phyloP scores from a whole-genome alignment of 2,888 invertebrate species.

The Agrochola litura region DNA sequence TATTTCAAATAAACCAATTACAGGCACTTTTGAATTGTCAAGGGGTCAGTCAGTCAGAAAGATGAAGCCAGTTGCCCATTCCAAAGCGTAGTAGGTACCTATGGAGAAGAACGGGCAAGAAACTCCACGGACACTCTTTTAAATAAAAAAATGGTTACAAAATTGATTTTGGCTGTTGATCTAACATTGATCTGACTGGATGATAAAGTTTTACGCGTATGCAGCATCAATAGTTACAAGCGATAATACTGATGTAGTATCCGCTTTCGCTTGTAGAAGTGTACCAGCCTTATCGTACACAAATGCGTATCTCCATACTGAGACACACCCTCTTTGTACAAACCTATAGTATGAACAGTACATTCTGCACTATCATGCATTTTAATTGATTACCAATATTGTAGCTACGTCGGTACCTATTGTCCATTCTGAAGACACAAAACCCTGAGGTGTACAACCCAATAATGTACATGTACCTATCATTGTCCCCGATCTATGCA shows the following conservation, averaged over 20 bases:
- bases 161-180: too few relatives aligned
- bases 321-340: conserved; percentile 65
- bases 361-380: conserved; percentile 53
- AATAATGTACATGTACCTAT: conserved; percentile 59
- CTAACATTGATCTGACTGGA: not conserved
- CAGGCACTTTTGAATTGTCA: too few relatives aligned
- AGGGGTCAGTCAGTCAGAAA: too few relatives aligned
- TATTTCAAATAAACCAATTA: too few relatives aligned
- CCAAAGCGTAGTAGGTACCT: too few relatives aligned
- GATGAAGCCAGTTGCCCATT: too few relatives aligned
- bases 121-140: too few relatives aligned
- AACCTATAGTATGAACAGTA: conserved; percentile 17
- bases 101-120: too few relatives aligned
- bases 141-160: too few relatives aligned
- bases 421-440: conserved; percentile 5
- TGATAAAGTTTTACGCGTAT: not conserved
- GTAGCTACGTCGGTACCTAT: not conserved
- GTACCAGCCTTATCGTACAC: conserved; percentile 48
- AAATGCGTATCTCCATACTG: conserved; percentile 59
- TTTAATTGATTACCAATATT: conserved; percentile 59
- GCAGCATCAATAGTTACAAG: conserved; percentile 9
- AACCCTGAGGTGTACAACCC: conserved; percentile 29
- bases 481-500: conserved; percentile 77
- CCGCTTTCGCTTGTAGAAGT: conserved; percentile 45
- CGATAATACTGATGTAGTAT: conserved; percentile 31